These are phyloP conservation scores for Cephus spinipes DNA, from an alignment of 2,888 invertebrate species.

Conservation along the genomic window DNA sequence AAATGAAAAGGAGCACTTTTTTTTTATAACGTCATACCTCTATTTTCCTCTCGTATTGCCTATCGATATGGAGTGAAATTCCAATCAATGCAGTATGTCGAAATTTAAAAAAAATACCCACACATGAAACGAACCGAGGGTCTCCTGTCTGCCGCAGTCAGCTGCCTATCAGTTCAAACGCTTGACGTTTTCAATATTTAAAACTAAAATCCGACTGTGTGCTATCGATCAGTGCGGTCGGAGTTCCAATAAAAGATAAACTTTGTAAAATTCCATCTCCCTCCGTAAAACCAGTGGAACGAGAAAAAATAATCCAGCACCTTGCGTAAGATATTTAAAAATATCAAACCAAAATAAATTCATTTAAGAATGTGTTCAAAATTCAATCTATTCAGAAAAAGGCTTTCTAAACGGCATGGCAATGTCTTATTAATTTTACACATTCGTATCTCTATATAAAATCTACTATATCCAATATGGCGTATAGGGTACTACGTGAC, in stretches of 20 bases:
- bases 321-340: not conserved
- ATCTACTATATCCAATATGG: not conserved
- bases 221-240: not conserved
- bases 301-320: not conserved
- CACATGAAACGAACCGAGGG: not conserved
- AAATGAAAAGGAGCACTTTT: not conserved
- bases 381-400: not conserved
- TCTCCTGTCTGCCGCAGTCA: constrained; percentile 7
- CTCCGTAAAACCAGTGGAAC: not conserved
- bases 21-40: not conserved
- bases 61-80: constrained; percentile 33
- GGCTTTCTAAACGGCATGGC: not conserved
- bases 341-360: not conserved
- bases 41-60: not conserved
- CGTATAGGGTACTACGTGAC: not conserved
- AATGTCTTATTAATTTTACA: not conserved
- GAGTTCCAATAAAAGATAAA: constrained; percentile 8
- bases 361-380: not conserved
- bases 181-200: constrained; percentile 48
- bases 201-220: constrained; percentile 23
- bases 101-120: constrained; percentile 44
- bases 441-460: not conserved
- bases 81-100: constrained; percentile 41
- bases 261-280: not conserved
- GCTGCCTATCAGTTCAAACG: constrained; percentile 47